A percentile compares a stretch with the other conserved stretches of the same genome.
These are phyloP conservation scores for Neosalanx taihuensis DNA, from an alignment of 2,797 vertebrate genomes.

Conservation along the genomic window DNA sequence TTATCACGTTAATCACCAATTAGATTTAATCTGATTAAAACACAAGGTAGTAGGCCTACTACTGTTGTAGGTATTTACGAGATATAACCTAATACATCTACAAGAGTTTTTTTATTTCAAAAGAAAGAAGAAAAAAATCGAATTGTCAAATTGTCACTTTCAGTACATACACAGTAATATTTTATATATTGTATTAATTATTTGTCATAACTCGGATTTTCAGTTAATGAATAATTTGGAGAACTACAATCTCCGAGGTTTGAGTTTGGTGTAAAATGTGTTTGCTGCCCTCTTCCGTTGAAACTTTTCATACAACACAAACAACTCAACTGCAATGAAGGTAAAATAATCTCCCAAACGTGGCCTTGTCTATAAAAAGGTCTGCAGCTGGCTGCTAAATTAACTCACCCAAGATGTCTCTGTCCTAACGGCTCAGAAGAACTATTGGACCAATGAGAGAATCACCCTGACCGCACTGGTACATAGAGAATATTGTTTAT, in stretches of 20 bases:
- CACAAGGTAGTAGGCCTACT: no score
- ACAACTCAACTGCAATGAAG: neutral
- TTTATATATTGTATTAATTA: no score
- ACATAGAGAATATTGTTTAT: slow-evolving; percentile 35
- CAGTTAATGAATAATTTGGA: no score
- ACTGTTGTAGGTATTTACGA: no score
- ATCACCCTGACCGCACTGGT: slow-evolving; percentile 13
- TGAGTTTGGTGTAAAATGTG: neutral
- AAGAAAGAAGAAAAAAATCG: no score
- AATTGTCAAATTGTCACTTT: no score
- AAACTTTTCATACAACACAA: neutral
- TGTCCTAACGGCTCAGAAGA: neutral
- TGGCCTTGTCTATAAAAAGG: neutral
- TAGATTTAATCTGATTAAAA: neutral
- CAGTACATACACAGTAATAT: no score
- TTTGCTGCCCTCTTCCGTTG: slow-evolving; percentile 36
- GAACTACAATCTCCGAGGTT: no score
- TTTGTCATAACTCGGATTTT: no score
- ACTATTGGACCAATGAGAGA: neutral
- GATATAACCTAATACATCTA: no score
- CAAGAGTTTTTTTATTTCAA: no score
- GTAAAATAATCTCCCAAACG: neutral
- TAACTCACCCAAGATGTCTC: neutral
- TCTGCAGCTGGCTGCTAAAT: neutral
- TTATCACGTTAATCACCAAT: neutral